A percentile compares a stretch with the other conserved stretches of the same genome.
Evolutionary conservation across 2,797 vertebrate genomes (phyloP).

Genomic region (Channallabes apus): DNA sequence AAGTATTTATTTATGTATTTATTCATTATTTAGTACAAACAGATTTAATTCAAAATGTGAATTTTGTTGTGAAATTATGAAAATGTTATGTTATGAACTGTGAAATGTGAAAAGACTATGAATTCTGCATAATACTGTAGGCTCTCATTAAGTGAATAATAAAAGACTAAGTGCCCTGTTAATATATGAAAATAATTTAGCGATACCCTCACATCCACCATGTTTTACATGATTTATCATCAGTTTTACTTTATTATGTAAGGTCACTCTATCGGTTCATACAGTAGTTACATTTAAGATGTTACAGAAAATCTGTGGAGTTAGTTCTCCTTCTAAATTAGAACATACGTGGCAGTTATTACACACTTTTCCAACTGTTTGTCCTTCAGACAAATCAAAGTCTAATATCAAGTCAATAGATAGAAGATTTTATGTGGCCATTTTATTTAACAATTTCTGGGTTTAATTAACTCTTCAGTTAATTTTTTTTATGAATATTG

Average conservation of each 20-base stretch:
- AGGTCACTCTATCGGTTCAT: neutral
- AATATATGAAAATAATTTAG: neutral
- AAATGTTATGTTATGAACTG: too few relatives aligned
- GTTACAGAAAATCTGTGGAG: neutral
- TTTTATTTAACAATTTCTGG: neutral
- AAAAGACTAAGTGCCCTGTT: neutral
- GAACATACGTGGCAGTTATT: neutral
- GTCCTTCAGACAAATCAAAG: neutral
- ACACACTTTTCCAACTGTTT: too few relatives aligned
- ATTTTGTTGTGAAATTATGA: too few relatives aligned
- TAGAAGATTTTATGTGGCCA: neutral
- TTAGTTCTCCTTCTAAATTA: neutral
- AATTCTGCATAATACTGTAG: too few relatives aligned
- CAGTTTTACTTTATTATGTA: too few relatives aligned
- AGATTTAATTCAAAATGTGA: too few relatives aligned
- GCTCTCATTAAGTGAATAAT: neutral
- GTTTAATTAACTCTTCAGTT: too few relatives aligned
- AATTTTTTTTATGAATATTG: slow-evolving; percentile 35
- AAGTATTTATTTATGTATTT: too few relatives aligned
- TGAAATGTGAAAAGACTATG: too few relatives aligned
- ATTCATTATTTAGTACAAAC: too few relatives aligned
- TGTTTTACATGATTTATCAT: too few relatives aligned
- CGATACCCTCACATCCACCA: too few relatives aligned
- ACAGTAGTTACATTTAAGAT: neutral
- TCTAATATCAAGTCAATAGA: neutral